A percentile compares a stretch with the other conserved stretches of the same genome.
Evolutionary conservation across 1,140 invertebrate genomes (phyloP).

Genomic region (Zaprionus nigranus): DNA sequence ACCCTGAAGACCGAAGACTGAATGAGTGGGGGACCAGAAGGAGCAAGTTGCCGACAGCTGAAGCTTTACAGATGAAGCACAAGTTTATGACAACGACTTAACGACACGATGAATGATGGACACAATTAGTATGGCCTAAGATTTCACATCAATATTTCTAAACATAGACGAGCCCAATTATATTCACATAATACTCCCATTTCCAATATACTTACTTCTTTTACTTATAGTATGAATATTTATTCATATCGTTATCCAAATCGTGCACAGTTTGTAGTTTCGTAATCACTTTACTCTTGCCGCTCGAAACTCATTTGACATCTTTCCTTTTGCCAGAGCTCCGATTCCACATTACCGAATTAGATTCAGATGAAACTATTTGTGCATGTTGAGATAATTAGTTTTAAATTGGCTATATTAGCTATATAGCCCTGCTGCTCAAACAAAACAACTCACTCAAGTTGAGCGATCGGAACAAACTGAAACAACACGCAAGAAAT

Average conservation of each 20-base stretch:
- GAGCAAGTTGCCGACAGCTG: slow-evolving; percentile 40
- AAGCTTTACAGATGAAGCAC: slow-evolving; percentile 56
- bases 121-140: slow-evolving; percentile 55
- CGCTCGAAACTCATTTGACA: neutral
- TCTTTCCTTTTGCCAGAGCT: slow-evolving; percentile 50
- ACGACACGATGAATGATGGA: slow-evolving; percentile 65
- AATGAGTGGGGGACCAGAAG: neutral
- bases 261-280: slow-evolving; percentile 42
- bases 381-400: slow-evolving; percentile 39
- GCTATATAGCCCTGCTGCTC: slow-evolving; percentile 49
- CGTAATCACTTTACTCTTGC: slow-evolving; percentile 45
- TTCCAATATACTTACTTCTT: slow-evolving; percentile 41
- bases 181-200: neutral
- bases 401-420: slow-evolving; percentile 33
- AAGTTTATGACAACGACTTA: slow-evolving; percentile 59
- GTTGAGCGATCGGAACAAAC: slow-evolving; percentile 78
- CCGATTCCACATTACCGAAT: slow-evolving; percentile 71
- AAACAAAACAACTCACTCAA: slow-evolving; percentile 69
- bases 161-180: slow-evolving; percentile 1
- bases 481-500: slow-evolving; percentile 62
- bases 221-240: slow-evolving; percentile 15
- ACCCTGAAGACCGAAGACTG: neutral
- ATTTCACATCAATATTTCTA: slow-evolving; percentile 23
- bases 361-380: slow-evolving; percentile 64
- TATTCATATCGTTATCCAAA: slow-evolving; percentile 27